These are phyloP conservation scores for Chalcosyrphus nemorum DNA, from an alignment of 2,888 invertebrate genomes.

Conservation along the genomic window DNA sequence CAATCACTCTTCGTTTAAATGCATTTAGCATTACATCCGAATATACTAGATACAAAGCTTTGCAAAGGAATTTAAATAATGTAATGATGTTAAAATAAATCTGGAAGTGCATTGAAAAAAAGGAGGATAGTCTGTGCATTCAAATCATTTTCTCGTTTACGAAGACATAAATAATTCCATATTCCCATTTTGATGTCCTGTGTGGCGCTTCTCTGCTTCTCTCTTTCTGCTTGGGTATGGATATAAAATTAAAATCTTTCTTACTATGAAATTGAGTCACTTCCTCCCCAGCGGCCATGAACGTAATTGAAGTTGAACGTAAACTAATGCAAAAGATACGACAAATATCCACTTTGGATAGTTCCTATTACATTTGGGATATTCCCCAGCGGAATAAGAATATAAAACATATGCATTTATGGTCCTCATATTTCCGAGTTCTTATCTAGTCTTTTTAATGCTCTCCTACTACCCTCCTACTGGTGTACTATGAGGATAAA, in stretches of 20 bases:
- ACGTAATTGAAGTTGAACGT: slow-evolving; percentile 47
- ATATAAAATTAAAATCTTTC: slow-evolving; percentile 39
- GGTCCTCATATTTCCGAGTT: slow-evolving; percentile 24
- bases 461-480: neutral
- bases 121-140: neutral
- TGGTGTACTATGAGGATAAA: neutral
- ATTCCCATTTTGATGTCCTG: neutral
- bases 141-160: neutral
- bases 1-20: no score
- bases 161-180: slow-evolving; percentile 1
- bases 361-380: slow-evolving; percentile 19
- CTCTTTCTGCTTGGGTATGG: neutral
- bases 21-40: no score
- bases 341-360: slow-evolving; percentile 35
- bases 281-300: slow-evolving; percentile 17
- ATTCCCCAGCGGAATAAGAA: slow-evolving; percentile 5
- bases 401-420: slow-evolving; percentile 26
- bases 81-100: neutral
- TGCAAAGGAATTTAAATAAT: neutral
- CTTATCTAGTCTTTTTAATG: slow-evolving; percentile 28
- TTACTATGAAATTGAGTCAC: slow-evolving; percentile 7
- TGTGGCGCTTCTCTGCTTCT: neutral
- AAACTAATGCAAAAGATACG: slow-evolving; percentile 37
- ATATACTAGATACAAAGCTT: no score
- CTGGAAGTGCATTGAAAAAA: neutral